phyloP scores from a whole-genome alignment of 2,888 invertebrate species.

The Nephrotoma guestfalica region DNA sequence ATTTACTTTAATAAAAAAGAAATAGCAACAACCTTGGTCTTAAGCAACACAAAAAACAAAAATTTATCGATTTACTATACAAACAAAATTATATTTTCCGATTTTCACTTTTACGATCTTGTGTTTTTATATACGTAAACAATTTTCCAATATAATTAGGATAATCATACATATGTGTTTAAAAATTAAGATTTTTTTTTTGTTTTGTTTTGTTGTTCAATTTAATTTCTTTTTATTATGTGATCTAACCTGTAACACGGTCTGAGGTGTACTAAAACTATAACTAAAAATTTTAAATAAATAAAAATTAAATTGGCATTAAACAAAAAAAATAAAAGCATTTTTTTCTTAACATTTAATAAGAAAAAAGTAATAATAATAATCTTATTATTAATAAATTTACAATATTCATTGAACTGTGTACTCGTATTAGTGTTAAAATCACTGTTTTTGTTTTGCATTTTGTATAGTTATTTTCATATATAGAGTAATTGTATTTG shows the following conservation, averaged over 20 bases:
- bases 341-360: background rate
- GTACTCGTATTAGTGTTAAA: background rate
- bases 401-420: background rate
- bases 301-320: slow-evolving; percentile 2
- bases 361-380: background rate
- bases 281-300: background rate
- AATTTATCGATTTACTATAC: background rate
- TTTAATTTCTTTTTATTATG: background rate
- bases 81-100: background rate
- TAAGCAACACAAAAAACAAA: background rate
- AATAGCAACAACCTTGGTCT: background rate
- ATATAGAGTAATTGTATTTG: background rate
- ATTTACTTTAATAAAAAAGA: background rate
- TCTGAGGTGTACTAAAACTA: slow-evolving; percentile 5
- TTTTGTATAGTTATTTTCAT: background rate
- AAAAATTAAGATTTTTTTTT: background rate
- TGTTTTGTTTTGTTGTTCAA: background rate
- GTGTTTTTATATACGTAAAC: background rate
- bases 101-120: background rate
- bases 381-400: background rate
- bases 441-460: background rate
- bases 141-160: background rate
- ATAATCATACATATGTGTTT: background rate
- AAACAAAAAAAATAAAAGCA: slow-evolving; percentile 3
- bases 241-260: slow-evolving; percentile 3